Evolutionary conservation across 2,888 invertebrate genomes (phyloP).

Genomic region (Abrostola triplasia): DNA sequence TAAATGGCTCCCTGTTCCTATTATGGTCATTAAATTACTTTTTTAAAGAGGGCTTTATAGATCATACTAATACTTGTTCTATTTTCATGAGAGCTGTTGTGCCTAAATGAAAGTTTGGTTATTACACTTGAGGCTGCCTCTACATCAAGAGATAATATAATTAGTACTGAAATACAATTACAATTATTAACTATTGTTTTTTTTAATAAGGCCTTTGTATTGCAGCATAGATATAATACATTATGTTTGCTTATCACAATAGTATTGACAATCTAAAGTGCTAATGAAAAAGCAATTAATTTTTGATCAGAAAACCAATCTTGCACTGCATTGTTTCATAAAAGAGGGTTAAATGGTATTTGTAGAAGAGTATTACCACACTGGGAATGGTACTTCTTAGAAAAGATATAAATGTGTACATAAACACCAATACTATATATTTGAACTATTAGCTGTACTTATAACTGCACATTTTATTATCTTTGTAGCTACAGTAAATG

Average conservation of each 20-base stretch:
- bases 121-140: slow-evolving; percentile 11
- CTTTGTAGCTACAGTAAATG: slow-evolving; percentile 2
- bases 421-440: neutral
- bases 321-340: neutral
- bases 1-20: slow-evolving; percentile 13
- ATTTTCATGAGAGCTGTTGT: neutral
- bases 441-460: neutral
- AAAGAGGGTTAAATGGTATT: neutral
- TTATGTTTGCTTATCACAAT: neutral
- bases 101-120: neutral
- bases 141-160: slow-evolving; percentile 9
- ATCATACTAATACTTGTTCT: neutral
- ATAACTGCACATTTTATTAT: slow-evolving; percentile 8
- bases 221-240: neutral
- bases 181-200: slow-evolving; percentile 16
- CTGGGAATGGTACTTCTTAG: neutral
- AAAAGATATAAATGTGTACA: slow-evolving; percentile 1
- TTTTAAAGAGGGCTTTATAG: neutral
- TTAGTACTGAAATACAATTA: slow-evolving; percentile 25
- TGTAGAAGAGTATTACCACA: neutral
- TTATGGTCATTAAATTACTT: neutral
- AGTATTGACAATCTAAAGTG: neutral
- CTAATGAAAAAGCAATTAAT: neutral
- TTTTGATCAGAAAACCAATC: neutral
- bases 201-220: slow-evolving; percentile 6